A percentile compares a stretch with the other conserved stretches of the same genome.
phyloP scores from a whole-genome alignment of 2,888 invertebrate species.

The Papilio elwesi region DNA sequence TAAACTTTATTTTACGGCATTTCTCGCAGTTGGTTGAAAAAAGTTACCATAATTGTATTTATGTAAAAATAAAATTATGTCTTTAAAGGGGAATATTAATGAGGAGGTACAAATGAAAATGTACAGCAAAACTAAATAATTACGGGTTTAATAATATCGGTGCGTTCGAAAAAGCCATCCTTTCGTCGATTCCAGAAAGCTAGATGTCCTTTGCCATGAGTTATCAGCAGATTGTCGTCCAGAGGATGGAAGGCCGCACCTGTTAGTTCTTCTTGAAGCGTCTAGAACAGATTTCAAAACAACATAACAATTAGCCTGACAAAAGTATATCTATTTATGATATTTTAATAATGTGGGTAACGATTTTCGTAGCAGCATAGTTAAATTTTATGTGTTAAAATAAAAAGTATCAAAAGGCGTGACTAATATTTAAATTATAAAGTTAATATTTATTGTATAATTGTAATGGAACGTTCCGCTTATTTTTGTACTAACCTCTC shows the following conservation, averaged over 20 bases:
- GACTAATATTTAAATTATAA: no score
- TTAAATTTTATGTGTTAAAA: neutral
- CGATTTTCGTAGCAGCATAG: neutral
- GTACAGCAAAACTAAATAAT: constrained; percentile 40
- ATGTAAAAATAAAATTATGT: no score
- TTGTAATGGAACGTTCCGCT: no score
- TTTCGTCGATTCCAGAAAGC: constrained; percentile 96
- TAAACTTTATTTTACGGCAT: no score
- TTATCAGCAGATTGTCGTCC: constrained; percentile 95
- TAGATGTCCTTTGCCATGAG: constrained; percentile 95
- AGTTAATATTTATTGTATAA: no score
- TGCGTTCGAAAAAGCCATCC: constrained; percentile 95
- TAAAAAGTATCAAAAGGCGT: neutral
- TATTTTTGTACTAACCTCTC: no score
- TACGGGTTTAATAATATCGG: constrained; percentile 94
- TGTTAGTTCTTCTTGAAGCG: constrained; percentile 93
- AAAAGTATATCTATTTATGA: neutral
- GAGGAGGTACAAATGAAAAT: no score
- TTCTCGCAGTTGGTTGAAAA: no score
- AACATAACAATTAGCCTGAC: neutral
- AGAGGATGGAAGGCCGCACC: constrained; percentile 96
- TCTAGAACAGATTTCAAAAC: constrained; percentile 81
- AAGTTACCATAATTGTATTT: no score
- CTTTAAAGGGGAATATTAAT: no score
- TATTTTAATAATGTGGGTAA: neutral